phyloP scores from a whole-genome alignment of 2,113 vertebrate species.

The Syngnathus typhle region DNA sequence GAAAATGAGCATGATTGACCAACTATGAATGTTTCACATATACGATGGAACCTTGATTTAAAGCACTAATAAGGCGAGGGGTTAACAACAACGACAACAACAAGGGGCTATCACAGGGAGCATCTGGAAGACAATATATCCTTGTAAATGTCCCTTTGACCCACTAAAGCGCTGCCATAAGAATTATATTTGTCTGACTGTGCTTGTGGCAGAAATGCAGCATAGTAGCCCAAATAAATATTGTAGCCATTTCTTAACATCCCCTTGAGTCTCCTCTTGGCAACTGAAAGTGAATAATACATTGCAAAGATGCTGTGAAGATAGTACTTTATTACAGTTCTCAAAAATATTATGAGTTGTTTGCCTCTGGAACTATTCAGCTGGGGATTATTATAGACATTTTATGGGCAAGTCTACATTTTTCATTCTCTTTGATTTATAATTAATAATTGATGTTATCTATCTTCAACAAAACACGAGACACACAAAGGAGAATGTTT shows the following conservation, averaged over 20 bases:
- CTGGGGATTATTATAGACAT: constrained; percentile 38
- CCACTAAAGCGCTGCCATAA: too few species aligned
- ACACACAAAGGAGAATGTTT: constrained; percentile 20
- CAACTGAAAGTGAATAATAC: constrained; percentile 71
- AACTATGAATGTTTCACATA: too few species aligned
- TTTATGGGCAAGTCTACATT: constrained; percentile 41
- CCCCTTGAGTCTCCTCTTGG: constrained; percentile 66
- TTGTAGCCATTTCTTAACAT: constrained; percentile 68
- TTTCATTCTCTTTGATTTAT: constrained; percentile 46
- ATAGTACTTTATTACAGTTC: constrained; percentile 63
- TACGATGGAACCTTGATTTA: too few species aligned
- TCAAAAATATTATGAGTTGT: constrained; percentile 62
- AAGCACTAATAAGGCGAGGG: too few species aligned
- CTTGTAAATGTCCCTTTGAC: too few species aligned
- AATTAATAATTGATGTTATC: constrained; percentile 50
- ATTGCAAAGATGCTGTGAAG: constrained; percentile 61
- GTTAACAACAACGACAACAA: too few species aligned
- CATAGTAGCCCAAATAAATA: constrained; percentile 62
- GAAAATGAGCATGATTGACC: not conserved
- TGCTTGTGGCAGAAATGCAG: not conserved
- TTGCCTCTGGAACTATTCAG: constrained; percentile 47
- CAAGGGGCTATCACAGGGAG: too few species aligned
- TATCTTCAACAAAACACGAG: constrained; percentile 15
- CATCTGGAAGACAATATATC: too few species aligned
- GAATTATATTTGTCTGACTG: too few species aligned